These are phyloP conservation scores for Trichogramma dendrolimi DNA, from an alignment of 2,888 invertebrate species.

Conservation along the genomic window DNA sequence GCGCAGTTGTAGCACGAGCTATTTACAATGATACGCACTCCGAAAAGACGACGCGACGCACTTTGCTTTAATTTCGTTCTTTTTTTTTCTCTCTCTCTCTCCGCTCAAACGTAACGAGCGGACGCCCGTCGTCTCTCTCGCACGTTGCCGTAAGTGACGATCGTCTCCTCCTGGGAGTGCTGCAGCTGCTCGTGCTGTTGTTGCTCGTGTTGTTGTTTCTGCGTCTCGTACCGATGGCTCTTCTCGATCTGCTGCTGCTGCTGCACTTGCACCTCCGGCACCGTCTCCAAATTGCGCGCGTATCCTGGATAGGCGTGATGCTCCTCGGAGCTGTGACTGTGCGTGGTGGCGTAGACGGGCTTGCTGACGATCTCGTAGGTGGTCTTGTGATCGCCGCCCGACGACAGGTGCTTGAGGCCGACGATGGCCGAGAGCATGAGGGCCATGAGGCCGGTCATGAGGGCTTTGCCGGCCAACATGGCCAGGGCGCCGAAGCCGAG, in stretches of 20 bases:
- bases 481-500: slow-evolving; percentile 73
- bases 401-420: slow-evolving; percentile 68
- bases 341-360: slow-evolving; percentile 70
- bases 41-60: no score
- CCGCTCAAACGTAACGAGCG: no score
- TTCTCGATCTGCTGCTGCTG: slow-evolving; percentile 59
- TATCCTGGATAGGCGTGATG: slow-evolving; percentile 60
- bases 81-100: no score
- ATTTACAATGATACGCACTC: no score
- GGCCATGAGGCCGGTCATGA: slow-evolving; percentile 78
- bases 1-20: no score
- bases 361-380: slow-evolving; percentile 83
- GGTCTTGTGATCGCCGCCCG: slow-evolving; percentile 63
- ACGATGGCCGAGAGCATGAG: slow-evolving; percentile 72
- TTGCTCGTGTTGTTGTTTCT: neutral
- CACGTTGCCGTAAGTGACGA: slow-evolving; percentile 48
- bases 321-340: slow-evolving; percentile 64
- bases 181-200: slow-evolving; percentile 28
- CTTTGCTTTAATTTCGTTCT: no score
- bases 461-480: slow-evolving; percentile 75
- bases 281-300: slow-evolving; percentile 28
- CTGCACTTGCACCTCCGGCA: slow-evolving; percentile 39
- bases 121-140: slow-evolving; percentile 42
- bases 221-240: slow-evolving; percentile 33
- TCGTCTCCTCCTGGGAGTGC: slow-evolving; percentile 40